Base-by-base conservation (phyloP, 1,140 invertebrate species). In the Leptopilina clavipes region DNA sequence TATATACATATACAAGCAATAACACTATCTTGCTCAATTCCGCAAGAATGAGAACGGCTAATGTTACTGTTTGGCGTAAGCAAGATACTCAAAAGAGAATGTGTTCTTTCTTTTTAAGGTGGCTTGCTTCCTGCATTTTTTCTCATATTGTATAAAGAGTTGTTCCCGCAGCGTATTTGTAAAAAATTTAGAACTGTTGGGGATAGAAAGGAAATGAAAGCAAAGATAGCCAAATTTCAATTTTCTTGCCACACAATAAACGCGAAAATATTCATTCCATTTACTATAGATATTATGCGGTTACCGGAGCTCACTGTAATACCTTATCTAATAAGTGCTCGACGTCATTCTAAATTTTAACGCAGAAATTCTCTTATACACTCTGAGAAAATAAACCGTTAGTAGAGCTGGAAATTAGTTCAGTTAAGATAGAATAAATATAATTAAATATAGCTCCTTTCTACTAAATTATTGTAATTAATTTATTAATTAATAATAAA, bases 61-160 rank as follows among this genome's bases (percentile, higher is more conserved):
- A 54, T 11, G 17, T 54, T 19, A 9, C 18, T 18, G 18, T 17
- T 54, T 10, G 17, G 17, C 52, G 52, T 8, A 54, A 18, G 19
- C 52, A 54, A 19, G 52, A 54, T 54, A 54, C 52, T 54, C 19
- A 19, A 54, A 54, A 17, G 52, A 9, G 52, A 54, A 54, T 54
- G 52, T 54, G 52, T 54, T 54, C 17, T 54, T 54, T 17, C 52
- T 54, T 19, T 54, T 10, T 19, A 17, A n/a, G 17, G 17, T 54
- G 17, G 17, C 17, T 19, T 19, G 17, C 52, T 18, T 54, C 52
- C 14, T 54, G 52, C 9, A 54, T 18, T 54, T 54, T 17, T 54
- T 17, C 52, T 54, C 52, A 19, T 54, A 19, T 18, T 54, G 1
- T 19, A 19, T 19, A 18, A 31, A 31, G 25, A 54, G 52, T 18